Evolutionary conservation across 35 echinoderm and acorn worm species (phyloP), one percentile per base, ranked within the genome.

Genomic region (Heliocidaris erythrogramma): DNA sequence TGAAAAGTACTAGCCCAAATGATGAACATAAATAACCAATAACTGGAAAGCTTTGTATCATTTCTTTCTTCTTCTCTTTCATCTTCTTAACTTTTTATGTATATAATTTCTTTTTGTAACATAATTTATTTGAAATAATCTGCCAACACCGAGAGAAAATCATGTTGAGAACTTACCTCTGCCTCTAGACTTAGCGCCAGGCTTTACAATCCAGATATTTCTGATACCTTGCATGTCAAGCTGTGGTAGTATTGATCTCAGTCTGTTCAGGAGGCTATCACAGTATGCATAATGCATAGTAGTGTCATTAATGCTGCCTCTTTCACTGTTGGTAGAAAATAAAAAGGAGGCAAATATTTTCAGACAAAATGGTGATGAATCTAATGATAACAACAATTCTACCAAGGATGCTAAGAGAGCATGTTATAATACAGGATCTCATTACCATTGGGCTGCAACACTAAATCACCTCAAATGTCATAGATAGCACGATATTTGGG

Each of bases 131-230:
- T 56, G 52, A 56, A 56, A 56, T 56, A 56, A 56, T 56, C 2
- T 13, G 14, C 5, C 7, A 56, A 56, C 52, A 56, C 10, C 2
- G 10, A 56, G 52, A 2, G 52, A 11, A 56, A 56, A 2, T 56
- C 52, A 56, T 13, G 52, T 56, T 56, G 9, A 78, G n/a, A 78
- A 29, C 90, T 91, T 92, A 97, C 96, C 98, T 97, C 96, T 96
- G 14, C 96, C 98, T 71, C 96, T 95, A 27, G 98, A 99, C 90
- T 99, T 99, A 48, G 98, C 98, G 47, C 98, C 98, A 47, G 98
- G 98, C 93, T 99, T 99, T n/a, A 99, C 96, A 49, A 99, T 99
- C 98, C 98, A 99, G 31, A 97, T 97, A 49, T 99, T 99, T 17
- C 95, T 96, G 18, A 99, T 29, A n/a, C 98, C 98, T 47, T 96